Conservation (phyloP, 2,113 vertebrate species). For the Platanista minor region DNA sequence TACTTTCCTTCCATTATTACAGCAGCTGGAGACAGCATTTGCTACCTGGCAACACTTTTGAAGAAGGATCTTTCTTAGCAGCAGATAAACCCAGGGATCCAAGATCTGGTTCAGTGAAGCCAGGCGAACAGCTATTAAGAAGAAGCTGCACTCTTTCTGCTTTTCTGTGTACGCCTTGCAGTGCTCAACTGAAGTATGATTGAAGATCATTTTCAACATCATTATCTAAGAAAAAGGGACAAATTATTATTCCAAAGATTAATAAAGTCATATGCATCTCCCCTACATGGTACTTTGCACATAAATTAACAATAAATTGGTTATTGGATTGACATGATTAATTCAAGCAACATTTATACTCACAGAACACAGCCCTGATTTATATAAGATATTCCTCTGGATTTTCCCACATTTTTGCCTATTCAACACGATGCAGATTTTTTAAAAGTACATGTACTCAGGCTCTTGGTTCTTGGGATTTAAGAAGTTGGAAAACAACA, state of each 20-base stretch:
- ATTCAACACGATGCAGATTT: background rate
- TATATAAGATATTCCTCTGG: background rate
- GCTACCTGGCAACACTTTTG: constrained; percentile 91
- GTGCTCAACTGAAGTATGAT: constrained; percentile 82
- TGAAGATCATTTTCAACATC: constrained; percentile 92
- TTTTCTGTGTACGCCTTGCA: constrained; percentile 79
- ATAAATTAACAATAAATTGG: background rate
- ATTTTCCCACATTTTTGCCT: constrained; percentile 18
- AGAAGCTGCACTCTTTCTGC: constrained; percentile 87
- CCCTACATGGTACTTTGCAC: background rate
- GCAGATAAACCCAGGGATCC: constrained; percentile 98
- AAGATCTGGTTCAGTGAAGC: constrained; percentile 98
- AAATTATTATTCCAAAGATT: constrained; percentile 27
- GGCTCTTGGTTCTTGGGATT: background rate
- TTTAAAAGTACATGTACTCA: background rate
- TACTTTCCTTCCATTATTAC: constrained; percentile 82
- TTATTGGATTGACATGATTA: background rate
- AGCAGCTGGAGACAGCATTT: constrained; percentile 89
- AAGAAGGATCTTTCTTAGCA: constrained; percentile 93
- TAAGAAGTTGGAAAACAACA: constrained; percentile 13
- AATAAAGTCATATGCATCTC: background rate
- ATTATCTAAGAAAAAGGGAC: constrained; percentile 81
- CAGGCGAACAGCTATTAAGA: constrained; percentile 91
- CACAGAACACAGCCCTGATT: background rate
- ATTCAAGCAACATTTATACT: background rate